Evolutionary conservation across 2,113 vertebrate genomes (phyloP), one percentile per base, ranked within the genome.

Genomic region (Embiotoca jacksoni): DNA sequence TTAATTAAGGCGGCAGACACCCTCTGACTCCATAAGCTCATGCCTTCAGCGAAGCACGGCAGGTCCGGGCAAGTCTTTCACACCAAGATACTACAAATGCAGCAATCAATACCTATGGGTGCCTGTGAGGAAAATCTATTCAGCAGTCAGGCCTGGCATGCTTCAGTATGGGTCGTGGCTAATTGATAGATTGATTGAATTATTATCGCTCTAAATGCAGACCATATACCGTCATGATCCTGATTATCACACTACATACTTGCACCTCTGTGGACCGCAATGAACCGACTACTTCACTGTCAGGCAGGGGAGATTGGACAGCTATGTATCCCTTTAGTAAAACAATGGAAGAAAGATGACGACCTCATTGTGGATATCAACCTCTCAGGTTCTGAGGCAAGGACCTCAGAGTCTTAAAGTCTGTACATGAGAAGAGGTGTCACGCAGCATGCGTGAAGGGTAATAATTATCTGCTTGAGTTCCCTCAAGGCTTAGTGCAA

Each of bases 391-490:
- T 83, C 60, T 80, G 44, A 46, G 37, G 56, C 47, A 57, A 63
- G 65, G 70, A 75, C 71, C 61, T 61, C 54, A 23, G 23, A 23
- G 76, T 89, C 78, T 73, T 64, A 71, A 50, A 64, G 68, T 55
- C 50, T 81, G 33, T n/a, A 58, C 69, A 72, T 53, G 72, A 75
- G 74, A 60, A 53, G 72, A 78, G 56, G 77, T 91, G 91, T 87
- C 79, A 86, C 72, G 44, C 23, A 1, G 76, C 62, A 41, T 56
- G 72, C 54, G 55, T 84, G 85, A 87, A 88, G 85, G 81, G 77
- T 90, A 80, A 92, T 92, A 91, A 93, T 93, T 89, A 88, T 89
- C 91, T 84, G 89, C 88, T 89, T 70, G 78, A 84, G 79, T 89
- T 88, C 89, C 78, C 82, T 81, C 75, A 59, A 83, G 83, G 86